These are phyloP conservation scores for Spea multiplicata DNA, from an alignment of 2,113 vertebrate species.

Conservation along the genomic window DNA sequence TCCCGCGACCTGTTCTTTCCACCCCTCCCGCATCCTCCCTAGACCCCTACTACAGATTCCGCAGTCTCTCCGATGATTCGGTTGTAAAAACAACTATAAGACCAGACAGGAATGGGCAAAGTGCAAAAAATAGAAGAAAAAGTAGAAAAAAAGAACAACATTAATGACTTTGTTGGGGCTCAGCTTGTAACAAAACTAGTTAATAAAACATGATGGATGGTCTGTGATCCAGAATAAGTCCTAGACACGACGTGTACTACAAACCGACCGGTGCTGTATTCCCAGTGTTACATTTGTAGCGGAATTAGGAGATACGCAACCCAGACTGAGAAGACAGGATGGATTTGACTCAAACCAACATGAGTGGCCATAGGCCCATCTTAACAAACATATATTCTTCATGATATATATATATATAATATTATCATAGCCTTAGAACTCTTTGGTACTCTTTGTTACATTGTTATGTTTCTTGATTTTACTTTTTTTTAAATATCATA, in stretches of 20 bases:
- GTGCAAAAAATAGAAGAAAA: too few relatives aligned
- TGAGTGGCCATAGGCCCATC: too few relatives aligned
- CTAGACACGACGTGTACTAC: not conserved
- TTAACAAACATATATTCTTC: too few relatives aligned
- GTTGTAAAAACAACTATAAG: constrained; percentile 14
- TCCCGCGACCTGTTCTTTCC: constrained; percentile 51
- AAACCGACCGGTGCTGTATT: not conserved
- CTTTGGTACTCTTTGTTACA: too few relatives aligned
- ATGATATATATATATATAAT: too few relatives aligned
- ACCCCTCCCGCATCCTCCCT: not conserved
- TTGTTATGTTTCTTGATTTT: too few relatives aligned
- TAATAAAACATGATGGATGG: not conserved
- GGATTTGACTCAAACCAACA: too few relatives aligned
- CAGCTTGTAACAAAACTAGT: constrained; percentile 1
- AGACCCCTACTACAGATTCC: not conserved
- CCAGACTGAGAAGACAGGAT: too few relatives aligned
- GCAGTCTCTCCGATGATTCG: not conserved
- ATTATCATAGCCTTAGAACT: too few relatives aligned
- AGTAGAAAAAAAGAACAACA: not conserved
- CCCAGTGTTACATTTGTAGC: not conserved
- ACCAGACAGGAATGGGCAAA: not conserved
- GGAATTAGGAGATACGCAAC: not conserved
- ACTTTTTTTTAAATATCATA: too few relatives aligned
- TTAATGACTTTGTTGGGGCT: constrained; percentile 4
- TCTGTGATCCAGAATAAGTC: not conserved